A percentile compares a stretch with the other conserved stretches of the same genome.
These are phyloP conservation scores for Ptychadena robeensis DNA, from an alignment of 2,797 vertebrate genomes.

Conservation along the genomic window DNA sequence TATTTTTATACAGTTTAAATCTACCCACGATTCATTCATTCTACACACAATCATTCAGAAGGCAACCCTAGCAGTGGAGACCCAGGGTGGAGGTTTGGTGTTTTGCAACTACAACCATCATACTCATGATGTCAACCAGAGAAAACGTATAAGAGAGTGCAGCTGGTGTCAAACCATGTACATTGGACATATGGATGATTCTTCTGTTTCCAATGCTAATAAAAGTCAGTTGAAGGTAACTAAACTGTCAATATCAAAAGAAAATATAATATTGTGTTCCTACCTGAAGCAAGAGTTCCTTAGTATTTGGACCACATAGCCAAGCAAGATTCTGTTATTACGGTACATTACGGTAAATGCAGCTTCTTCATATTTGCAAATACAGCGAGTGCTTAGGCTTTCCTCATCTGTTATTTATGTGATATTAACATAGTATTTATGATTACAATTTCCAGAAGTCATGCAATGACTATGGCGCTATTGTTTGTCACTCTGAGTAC, in stretches of 20 bases:
- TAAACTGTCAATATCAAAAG: background rate
- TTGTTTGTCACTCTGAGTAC: constrained; percentile 46
- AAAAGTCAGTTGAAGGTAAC: background rate
- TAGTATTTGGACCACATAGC: background rate
- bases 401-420: constrained; percentile 23
- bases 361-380: constrained; percentile 9
- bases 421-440: constrained; percentile 26
- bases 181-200: too few relatives aligned
- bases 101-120: too few relatives aligned
- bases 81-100: too few relatives aligned
- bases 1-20: too few relatives aligned
- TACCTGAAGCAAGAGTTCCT: background rate
- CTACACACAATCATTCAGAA: too few relatives aligned
- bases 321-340: background rate
- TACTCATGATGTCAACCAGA: too few relatives aligned
- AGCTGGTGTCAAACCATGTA: too few relatives aligned
- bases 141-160: too few relatives aligned
- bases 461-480: constrained; percentile 15
- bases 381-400: constrained; percentile 7
- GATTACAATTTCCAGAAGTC: constrained; percentile 41
- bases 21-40: too few relatives aligned
- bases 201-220: too few relatives aligned
- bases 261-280: background rate
- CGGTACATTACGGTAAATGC: constrained; percentile 33
- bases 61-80: too few relatives aligned